phyloP scores from a whole-genome alignment of 2,113 vertebrate genomes.

The Illadopsis cleaveri region DNA sequence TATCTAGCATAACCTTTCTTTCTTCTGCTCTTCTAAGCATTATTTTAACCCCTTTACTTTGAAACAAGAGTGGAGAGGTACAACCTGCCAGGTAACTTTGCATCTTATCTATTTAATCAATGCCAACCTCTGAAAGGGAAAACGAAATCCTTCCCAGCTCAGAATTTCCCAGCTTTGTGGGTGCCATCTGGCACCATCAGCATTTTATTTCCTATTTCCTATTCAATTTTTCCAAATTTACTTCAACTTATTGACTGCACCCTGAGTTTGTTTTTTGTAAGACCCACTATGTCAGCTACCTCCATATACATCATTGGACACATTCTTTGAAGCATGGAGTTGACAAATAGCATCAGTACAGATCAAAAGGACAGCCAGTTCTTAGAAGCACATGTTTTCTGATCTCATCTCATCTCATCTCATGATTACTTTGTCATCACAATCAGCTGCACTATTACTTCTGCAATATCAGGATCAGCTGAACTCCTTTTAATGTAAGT shows the following conservation, averaged over 20 bases:
- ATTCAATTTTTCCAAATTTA: not conserved
- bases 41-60: not conserved
- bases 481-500: not conserved
- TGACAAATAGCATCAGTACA: not conserved
- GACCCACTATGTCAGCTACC: not conserved
- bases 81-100: not conserved
- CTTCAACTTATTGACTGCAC: not conserved
- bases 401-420: not conserved
- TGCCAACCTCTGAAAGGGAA: not conserved
- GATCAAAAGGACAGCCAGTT: not conserved
- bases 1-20: not conserved
- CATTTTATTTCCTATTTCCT: not conserved
- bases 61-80: not conserved
- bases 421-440: not conserved
- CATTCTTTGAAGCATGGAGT: not conserved
- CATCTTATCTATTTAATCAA: not conserved
- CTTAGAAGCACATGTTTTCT: not conserved
- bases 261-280: not conserved
- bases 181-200: not conserved
- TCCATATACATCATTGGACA: not conserved
- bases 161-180: not conserved
- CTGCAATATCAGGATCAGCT: not conserved
- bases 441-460: not conserved
- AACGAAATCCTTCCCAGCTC: not conserved
- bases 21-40: not conserved